phyloP scores from a whole-genome alignment of 2,113 vertebrate species.

The Hymenochirus boettgeri region DNA sequence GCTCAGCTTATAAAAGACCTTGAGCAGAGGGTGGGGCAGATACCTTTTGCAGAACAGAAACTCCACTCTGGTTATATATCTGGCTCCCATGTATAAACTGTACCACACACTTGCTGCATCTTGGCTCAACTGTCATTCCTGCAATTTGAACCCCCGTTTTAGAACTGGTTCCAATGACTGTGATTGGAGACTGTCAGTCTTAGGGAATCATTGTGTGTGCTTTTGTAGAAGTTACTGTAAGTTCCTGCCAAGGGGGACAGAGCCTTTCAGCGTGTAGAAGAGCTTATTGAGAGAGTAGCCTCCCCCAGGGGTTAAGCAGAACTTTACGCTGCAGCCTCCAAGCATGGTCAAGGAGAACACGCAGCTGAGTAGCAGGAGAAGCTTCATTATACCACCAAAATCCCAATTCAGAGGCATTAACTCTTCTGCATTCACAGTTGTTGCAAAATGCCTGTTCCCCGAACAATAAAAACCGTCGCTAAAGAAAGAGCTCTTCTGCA shows the following conservation, averaged over 20 bases:
- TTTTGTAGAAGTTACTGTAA: background rate
- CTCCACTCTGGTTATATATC: too few relatives aligned
- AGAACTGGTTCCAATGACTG: too few relatives aligned
- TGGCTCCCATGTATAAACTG: too few relatives aligned
- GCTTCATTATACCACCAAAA: constrained; percentile 22
- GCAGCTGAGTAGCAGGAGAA: constrained; percentile 12
- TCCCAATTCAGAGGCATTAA: constrained; percentile 24
- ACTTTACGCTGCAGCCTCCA: background rate
- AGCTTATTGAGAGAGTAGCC: constrained; percentile 15
- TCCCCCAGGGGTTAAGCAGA: constrained; percentile 4
- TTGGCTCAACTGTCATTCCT: too few relatives aligned
- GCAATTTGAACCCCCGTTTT: too few relatives aligned
- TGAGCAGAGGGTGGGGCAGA: too few relatives aligned
- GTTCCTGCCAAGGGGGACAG: constrained; percentile 27
- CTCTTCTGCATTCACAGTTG: constrained; percentile 6
- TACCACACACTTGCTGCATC: too few relatives aligned
- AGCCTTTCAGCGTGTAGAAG: constrained; percentile 15
- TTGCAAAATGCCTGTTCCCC: background rate
- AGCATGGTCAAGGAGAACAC: constrained; percentile 22
- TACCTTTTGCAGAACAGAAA: too few relatives aligned
- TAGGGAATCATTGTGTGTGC: constrained; percentile 4
- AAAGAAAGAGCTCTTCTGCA: too few relatives aligned
- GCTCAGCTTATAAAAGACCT: too few relatives aligned
- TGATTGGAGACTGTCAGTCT: too few relatives aligned
- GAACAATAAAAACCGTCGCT: too few relatives aligned